These are phyloP conservation scores for Xerus inauris DNA, from an alignment of 2,113 vertebrate species.

Conservation along the genomic window DNA sequence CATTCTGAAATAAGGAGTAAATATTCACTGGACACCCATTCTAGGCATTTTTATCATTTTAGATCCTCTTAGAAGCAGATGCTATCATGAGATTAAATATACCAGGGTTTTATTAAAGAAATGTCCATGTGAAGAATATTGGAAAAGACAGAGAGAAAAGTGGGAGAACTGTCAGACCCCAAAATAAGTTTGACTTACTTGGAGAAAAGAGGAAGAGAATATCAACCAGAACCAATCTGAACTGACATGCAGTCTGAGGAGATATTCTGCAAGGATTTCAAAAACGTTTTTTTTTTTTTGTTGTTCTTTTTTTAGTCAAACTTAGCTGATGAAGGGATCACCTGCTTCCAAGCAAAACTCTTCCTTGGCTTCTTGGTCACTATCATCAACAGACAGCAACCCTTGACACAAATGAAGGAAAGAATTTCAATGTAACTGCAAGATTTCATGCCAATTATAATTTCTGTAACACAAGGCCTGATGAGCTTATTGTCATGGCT, in stretches of 20 bases:
- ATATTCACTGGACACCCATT: not conserved
- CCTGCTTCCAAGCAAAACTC: not conserved
- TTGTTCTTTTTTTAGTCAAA: no score
- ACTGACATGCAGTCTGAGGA: not conserved
- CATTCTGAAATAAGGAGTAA: not conserved
- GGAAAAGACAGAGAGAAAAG: fast-evolving
- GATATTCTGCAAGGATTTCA: not conserved
- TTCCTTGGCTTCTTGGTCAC: not conserved
- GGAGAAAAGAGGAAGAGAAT: not conserved
- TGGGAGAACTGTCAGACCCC: not conserved
- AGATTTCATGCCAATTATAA: not conserved
- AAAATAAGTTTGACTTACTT: not conserved
- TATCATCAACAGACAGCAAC: not conserved
- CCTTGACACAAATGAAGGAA: not conserved
- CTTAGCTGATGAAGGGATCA: not conserved
- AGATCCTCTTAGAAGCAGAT: not conserved
- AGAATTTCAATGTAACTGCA: not conserved
- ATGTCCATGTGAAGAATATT: not conserved
- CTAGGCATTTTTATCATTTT: not conserved
- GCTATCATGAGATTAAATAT: not conserved
- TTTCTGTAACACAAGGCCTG: not conserved
- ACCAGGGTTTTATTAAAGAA: not conserved
- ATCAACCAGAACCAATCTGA: not conserved
- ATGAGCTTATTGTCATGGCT: not conserved
- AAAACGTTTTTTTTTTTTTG: not conserved